Base-by-base conservation (phyloP, 1,140 invertebrate genomes). In the Leptinotarsa undecemlineata region DNA sequence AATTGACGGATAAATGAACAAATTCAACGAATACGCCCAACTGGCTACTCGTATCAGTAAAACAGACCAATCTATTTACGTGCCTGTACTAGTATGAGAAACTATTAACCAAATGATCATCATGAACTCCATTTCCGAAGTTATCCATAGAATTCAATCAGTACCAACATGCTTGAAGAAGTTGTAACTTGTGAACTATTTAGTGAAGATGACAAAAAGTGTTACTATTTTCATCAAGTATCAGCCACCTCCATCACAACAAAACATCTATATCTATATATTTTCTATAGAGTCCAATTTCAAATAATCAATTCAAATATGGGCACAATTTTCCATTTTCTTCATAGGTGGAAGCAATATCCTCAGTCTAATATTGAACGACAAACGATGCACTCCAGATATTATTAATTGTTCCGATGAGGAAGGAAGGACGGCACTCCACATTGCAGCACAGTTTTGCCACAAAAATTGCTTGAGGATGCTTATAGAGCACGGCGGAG, bases 381-480 rank as follows among this genome's bases (percentile, higher is more conserved):
- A 75, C 66, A 42, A 48, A 48, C 64, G 71, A 70, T 72, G 73
- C 17, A 75, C 75, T 13, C 51, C 60, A 13, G 71, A 76, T 3
- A 48, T 72, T 26, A 60, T 78, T 14, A 78, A 78, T 57, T 26
- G 23, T 51, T 26, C 61, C 1, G 77, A 78, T 51, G 70, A 62
- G 26, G 73, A 64, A 15, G 73, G 75, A 23, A 71, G 77, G 21
- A 78, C 75, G n/a, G 48, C 77, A 15, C 48, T 76, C 1, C 74
- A 78, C 51, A 63, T 71, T 21, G 77, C 77, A 42, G 77, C 77
- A 1, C 64, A 73, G 23, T 60, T 23, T 17, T 70, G 62, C 21
- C 71, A 75, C 47, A 74, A 69, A 62, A 71, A 76, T 19, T 77
- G 70, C 33, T 61, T 78, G 19, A 74, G 72, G 47, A 42, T 76